Percentiles rank a stretch among this genome's conserved stretches.
Evolutionary conservation across 1,140 invertebrate genomes (phyloP).

Genomic region (Microplitis demolitor): DNA sequence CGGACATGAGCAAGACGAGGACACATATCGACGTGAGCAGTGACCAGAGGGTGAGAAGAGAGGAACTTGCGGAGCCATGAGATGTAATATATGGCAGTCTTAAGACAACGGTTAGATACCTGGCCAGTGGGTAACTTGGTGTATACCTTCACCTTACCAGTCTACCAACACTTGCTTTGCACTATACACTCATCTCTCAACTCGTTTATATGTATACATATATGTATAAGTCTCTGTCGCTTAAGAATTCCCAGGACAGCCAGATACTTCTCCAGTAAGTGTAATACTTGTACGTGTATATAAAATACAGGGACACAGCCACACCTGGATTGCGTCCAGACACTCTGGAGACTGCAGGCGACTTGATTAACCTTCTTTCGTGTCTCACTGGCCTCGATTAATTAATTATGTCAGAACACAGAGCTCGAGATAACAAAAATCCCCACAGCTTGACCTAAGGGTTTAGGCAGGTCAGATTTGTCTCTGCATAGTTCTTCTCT

Average conservation of each 20-base stretch:
- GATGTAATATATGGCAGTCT: slow-evolving; percentile 48
- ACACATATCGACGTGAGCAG: slow-evolving; percentile 15
- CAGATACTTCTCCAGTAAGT: background rate
- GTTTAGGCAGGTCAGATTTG: background rate
- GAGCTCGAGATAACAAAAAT: background rate
- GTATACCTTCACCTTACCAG: slow-evolving; percentile 1
- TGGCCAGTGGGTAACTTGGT: slow-evolving; percentile 11
- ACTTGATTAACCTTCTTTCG: slow-evolving; percentile 1
- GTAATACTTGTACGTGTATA: background rate
- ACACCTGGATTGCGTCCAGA: background rate
- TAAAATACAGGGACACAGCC: background rate
- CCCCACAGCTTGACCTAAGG: background rate
- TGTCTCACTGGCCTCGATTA: slow-evolving; percentile 1
- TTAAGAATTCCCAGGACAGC: no score
- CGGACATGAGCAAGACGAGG: background rate
- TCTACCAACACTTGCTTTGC: background rate
- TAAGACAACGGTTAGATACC: slow-evolving; percentile 46
- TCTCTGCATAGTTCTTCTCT: background rate
- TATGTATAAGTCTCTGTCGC: no score
- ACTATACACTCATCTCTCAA: no score
- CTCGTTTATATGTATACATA: no score
- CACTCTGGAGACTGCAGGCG: background rate
- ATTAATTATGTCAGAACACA: background rate
- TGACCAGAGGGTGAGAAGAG: slow-evolving; percentile 29
- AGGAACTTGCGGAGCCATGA: slow-evolving; percentile 25